phyloP scores from a whole-genome alignment of 2,113 vertebrate species.

The Antechinus stuartii region DNA sequence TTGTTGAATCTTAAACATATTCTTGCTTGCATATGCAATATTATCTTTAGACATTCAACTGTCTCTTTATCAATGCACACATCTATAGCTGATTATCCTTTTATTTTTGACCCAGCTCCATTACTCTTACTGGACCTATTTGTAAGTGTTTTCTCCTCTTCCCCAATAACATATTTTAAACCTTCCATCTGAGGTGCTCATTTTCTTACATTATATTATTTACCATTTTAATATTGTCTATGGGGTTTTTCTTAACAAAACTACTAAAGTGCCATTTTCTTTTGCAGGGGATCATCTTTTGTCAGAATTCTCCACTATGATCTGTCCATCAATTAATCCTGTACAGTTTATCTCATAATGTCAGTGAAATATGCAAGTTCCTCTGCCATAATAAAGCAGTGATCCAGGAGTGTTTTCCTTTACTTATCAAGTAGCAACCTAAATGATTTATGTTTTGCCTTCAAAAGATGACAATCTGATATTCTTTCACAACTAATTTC shows the following conservation, averaged over 20 bases:
- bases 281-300: neutral
- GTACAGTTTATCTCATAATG: neutral
- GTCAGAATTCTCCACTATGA: neutral
- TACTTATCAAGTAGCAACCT: slow-evolving; percentile 13
- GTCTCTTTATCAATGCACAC: neutral
- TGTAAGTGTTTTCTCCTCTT: neutral
- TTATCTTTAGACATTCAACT: neutral
- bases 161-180: neutral
- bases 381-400: neutral
- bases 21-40: neutral
- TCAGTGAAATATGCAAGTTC: neutral
- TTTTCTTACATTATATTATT: neutral
- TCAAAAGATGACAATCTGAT: slow-evolving; percentile 3
- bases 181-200: neutral
- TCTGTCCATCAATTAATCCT: neutral
- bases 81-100: neutral
- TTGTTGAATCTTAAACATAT: neutral
- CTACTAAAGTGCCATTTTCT: neutral
- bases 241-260: neutral
- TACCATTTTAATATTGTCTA: neutral
- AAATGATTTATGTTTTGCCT: slow-evolving; percentile 27
- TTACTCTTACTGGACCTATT: neutral
- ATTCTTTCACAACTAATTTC: slow-evolving; percentile 7
- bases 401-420: neutral
- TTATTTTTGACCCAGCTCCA: neutral